phyloP scores from a whole-genome alignment of 2,888 invertebrate genomes.

The Selenia dentaria region DNA sequence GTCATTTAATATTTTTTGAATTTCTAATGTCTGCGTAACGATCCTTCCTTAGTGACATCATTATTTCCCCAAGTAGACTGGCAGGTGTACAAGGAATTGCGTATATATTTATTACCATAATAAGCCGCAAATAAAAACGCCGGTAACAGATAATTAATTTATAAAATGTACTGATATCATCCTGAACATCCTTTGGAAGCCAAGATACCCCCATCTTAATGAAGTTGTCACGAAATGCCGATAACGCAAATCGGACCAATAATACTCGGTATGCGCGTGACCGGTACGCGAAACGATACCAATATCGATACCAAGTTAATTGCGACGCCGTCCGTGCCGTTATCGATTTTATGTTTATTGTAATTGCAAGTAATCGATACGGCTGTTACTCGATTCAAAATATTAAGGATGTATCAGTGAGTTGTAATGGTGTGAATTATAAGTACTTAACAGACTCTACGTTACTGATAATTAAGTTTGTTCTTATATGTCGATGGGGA shows the following conservation, averaged over 20 bases:
- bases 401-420: slow-evolving; percentile 9
- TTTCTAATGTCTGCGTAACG: no score
- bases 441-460: no score
- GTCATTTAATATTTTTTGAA: no score
- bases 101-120: no score
- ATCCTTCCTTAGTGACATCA: no score
- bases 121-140: no score
- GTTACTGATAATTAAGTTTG: no score
- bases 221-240: slow-evolving; percentile 54
- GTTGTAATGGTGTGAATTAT: no score
- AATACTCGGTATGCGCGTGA: slow-evolving; percentile 34
- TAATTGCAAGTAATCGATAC: slow-evolving; percentile 37
- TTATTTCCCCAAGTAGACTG: no score
- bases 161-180: background rate
- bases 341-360: slow-evolving; percentile 39
- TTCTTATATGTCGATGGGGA: no score
- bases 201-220: slow-evolving; percentile 43
- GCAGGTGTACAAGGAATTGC: no score
- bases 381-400: slow-evolving; percentile 13
- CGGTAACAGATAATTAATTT: no score
- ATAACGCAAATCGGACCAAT: slow-evolving; percentile 44
- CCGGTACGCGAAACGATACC: slow-evolving; percentile 17
- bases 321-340: slow-evolving; percentile 35
- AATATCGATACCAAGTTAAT: slow-evolving; percentile 42
- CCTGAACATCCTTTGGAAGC: background rate